These are phyloP conservation scores for Enteromius unitaeniatus DNA, from an alignment of 2,797 vertebrate species.

Conservation along the genomic window DNA sequence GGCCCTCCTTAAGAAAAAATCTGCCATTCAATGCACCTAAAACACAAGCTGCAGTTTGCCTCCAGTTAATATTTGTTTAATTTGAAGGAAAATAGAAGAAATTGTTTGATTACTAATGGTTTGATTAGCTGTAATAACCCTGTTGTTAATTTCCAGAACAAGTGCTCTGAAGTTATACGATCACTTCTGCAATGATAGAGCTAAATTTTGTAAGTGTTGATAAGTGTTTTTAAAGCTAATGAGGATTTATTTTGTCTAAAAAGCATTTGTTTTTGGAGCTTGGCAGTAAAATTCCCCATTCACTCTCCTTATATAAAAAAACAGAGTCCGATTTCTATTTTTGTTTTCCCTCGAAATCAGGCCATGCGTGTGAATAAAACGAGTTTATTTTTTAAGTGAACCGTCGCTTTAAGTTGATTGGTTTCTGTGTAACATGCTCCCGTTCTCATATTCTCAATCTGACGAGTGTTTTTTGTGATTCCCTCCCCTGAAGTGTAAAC, in stretches of 20 bases:
- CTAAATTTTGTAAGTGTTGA: not conserved
- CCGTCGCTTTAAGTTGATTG: not conserved
- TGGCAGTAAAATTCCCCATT: not conserved
- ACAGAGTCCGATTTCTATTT: not conserved
- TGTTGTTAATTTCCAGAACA: not conserved
- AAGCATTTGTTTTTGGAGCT: not conserved
- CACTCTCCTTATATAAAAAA: not conserved
- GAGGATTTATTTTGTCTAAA: too few species aligned
- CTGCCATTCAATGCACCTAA: too few species aligned
- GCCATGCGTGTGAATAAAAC: not conserved
- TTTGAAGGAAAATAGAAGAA: too few species aligned
- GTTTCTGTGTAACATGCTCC: not conserved
- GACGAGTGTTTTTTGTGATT: conserved; percentile 54
- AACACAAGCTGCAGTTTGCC: too few species aligned
- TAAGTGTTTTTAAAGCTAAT: not conserved
- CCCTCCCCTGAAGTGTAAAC: conserved; percentile 64
- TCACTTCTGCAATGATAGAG: not conserved
- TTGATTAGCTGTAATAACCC: not conserved
- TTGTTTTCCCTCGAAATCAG: not conserved
- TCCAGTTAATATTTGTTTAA: too few species aligned
- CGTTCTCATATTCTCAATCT: not conserved
- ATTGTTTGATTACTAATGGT: too few species aligned
- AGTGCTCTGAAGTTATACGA: not conserved
- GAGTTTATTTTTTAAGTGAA: not conserved
- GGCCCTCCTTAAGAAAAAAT: too few species aligned